Percentiles rank a stretch among this genome's conserved stretches.
These are phyloP conservation scores for Cyphomyrus discorhynchus DNA, from an alignment of 2,113 vertebrate genomes.

Conservation along the genomic window DNA sequence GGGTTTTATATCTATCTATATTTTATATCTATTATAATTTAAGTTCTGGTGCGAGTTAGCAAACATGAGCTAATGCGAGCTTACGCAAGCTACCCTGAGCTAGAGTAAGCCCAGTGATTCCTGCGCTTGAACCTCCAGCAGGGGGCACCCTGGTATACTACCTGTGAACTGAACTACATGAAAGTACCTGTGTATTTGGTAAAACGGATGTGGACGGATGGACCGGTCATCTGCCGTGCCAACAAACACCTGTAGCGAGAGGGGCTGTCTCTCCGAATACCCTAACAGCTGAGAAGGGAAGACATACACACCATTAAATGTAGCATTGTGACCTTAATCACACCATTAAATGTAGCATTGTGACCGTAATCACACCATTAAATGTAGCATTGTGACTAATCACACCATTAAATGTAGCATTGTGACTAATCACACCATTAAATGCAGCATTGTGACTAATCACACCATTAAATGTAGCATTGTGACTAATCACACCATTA, in stretches of 20 bases:
- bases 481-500: too few relatives aligned
- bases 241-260: conserved; percentile 86
- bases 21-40: background rate
- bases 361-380: too few relatives aligned
- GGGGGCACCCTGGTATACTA: background rate
- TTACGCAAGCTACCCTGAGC: background rate
- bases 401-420: too few relatives aligned
- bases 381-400: too few relatives aligned
- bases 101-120: background rate
- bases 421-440: too few relatives aligned
- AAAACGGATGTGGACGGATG: conserved; percentile 82
- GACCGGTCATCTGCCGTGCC: conserved; percentile 85
- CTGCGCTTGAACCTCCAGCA: background rate
- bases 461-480: too few relatives aligned
- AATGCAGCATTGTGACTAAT: too few relatives aligned
- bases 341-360: too few relatives aligned
- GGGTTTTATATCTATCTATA: background rate
- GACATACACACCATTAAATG: background rate
- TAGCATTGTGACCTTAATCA: background rate
- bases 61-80: background rate
- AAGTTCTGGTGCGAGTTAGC: background rate
- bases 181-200: conserved; percentile 77
- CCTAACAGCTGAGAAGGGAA: conserved; percentile 66
- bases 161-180: background rate
- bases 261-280: conserved; percentile 74